These are phyloP conservation scores for Clepsis dumicolana DNA, from an alignment of 2,888 invertebrate species.

Conservation along the genomic window DNA sequence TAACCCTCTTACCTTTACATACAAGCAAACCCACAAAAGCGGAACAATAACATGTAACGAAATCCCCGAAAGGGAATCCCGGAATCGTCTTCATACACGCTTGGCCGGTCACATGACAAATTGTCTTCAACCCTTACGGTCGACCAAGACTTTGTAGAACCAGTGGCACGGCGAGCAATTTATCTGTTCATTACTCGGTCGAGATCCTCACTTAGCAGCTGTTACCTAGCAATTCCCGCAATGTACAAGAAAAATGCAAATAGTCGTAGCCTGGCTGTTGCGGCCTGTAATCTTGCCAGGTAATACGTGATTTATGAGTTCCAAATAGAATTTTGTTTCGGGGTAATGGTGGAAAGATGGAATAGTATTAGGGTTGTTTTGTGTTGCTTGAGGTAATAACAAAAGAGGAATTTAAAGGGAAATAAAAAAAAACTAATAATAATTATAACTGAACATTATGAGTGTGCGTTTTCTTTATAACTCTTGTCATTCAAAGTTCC, in stretches of 20 bases:
- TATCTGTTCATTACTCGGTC: too few relatives aligned
- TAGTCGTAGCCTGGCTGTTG: conserved; percentile 14
- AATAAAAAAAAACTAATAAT: too few relatives aligned
- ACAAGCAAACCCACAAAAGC: conserved; percentile 54
- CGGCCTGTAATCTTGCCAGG: conserved; percentile 67
- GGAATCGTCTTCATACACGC: conserved; percentile 65
- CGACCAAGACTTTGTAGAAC: too few relatives aligned
- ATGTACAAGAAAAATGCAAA: too few relatives aligned
- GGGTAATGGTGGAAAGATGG: conserved; percentile 23
- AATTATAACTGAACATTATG: too few relatives aligned
- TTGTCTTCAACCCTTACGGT: conserved; percentile 61
- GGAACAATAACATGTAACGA: conserved; percentile 75
- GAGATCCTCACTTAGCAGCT: too few relatives aligned
- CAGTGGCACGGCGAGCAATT: too few relatives aligned
- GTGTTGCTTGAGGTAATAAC: neutral
- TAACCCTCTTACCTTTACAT: conserved; percentile 33
- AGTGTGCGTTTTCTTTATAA: too few relatives aligned
- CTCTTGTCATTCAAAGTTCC: too few relatives aligned
- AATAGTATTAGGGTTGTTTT: conserved; percentile 22
- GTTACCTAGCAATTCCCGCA: too few relatives aligned
- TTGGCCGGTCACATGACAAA: conserved; percentile 79
- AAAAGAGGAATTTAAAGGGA: neutral
- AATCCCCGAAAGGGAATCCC: conserved; percentile 67
- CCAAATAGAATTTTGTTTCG: conserved; percentile 66
- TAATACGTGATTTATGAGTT: conserved; percentile 81